Base-by-base conservation (phyloP, 2,888 invertebrate species). In the Leucoma salicis region DNA sequence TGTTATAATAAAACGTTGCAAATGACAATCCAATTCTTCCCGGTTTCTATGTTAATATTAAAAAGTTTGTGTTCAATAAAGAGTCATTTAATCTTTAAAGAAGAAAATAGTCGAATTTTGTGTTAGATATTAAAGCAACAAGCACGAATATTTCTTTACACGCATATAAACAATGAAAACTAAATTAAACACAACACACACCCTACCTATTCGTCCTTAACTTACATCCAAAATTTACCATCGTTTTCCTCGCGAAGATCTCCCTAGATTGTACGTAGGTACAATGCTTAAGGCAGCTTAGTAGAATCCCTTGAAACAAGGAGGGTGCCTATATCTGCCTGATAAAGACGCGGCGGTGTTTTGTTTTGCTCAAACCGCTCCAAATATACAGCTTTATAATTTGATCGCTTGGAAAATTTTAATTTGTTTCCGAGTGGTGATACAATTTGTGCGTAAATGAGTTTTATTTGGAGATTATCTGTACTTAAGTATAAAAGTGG, bases 281-380 rank as follows among this genome's bases (percentile, higher is more conserved):
- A 51, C 53, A 55, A 61, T 56, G 63, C 66, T 70, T 66, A 72
- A 62, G 62, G 57, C 49, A 53, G 72, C 69, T 73, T 69, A 69
- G 47, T 49, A 15, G 46, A 49, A 61, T 57, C 63, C 53, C 46
- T 48, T 35, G 49, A 24, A 54, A 44, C 49, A 49, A 39, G 51
- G 43, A 41, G 50, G 56, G 53, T 40, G 51, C 41, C 46, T 50
- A 43, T 38, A 48, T 55, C 44, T 31, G 35, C 46, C 42, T 45
- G 52, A 54, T 61, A 57, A 54, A 61, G 46, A 45, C 48, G 31
- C 27, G 21, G 28, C 25, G 31, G 25, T 45, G 40, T 49, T 35
- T 45, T 53, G 47, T 46, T 49, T 48, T 42, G 37, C 39, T 37
- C 44, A 50, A 46, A 52, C 43, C 37, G 42, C 4, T 35, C 15